Percentiles rank a stretch among this genome's conserved stretches.
phyloP scores from a whole-genome alignment of 2,113 vertebrate genomes.

The Myiozetetes cayanensis region DNA sequence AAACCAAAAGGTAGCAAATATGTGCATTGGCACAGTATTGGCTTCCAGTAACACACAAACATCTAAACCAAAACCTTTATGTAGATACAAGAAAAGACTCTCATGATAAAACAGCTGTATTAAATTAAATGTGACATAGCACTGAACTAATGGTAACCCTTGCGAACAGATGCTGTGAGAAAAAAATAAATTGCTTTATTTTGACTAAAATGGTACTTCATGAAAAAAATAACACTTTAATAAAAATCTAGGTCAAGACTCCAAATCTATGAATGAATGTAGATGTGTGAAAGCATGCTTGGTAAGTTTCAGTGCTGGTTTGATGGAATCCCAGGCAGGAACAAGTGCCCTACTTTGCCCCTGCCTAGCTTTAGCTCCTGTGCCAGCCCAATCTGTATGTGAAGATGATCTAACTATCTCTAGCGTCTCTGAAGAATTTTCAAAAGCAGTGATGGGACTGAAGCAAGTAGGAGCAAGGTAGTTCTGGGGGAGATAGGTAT shows the following conservation, averaged over 20 bases:
- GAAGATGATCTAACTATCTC: neutral
- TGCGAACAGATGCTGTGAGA: neutral
- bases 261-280: neutral
- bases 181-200: neutral
- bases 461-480: neutral
- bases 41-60: neutral
- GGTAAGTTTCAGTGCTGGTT: neutral
- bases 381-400: neutral
- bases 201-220: neutral
- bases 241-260: neutral
- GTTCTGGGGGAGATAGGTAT: rapidly evolving
- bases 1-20: constrained; percentile 20
- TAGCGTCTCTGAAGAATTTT: neutral
- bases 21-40: neutral
- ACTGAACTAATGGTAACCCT: neutral
- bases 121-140: neutral
- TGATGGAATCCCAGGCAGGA: neutral
- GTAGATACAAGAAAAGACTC: neutral
- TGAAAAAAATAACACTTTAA: constrained; percentile 1
- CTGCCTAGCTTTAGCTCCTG: neutral
- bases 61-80: neutral
- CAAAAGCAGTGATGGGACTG: neutral
- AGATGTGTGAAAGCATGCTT: neutral
- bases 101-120: neutral
- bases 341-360: neutral